Percentiles rank a stretch among this genome's conserved stretches.
phyloP scores from a whole-genome alignment of 2,888 invertebrate species.

The Melanargia galathea region DNA sequence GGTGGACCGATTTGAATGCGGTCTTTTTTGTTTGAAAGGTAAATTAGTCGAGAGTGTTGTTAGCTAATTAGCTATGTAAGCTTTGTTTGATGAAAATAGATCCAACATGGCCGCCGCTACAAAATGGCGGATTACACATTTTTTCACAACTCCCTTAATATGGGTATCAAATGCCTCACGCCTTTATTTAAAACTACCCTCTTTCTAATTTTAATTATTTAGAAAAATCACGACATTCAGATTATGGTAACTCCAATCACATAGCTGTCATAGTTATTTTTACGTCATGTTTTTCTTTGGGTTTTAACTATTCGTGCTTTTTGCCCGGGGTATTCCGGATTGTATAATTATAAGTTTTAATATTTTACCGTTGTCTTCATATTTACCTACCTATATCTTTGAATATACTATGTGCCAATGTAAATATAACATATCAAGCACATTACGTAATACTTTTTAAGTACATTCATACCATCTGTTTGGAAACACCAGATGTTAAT shows the following conservation, averaged over 20 bases:
- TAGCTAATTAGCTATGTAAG: too few relatives aligned
- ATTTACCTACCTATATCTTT: not conserved
- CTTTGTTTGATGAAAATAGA: too few relatives aligned
- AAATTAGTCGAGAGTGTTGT: too few relatives aligned
- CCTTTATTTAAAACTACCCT: too few relatives aligned
- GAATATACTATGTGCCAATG: not conserved
- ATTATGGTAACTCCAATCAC: not conserved
- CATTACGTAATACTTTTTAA: not conserved
- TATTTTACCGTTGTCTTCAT: not conserved
- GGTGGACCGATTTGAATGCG: too few relatives aligned
- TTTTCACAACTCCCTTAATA: too few relatives aligned
- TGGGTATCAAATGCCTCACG: too few relatives aligned
- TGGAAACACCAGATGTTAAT: conserved; percentile 1
- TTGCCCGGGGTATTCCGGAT: conserved; percentile 21
- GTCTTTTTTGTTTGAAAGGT: too few relatives aligned
- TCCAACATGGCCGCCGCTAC: too few relatives aligned
- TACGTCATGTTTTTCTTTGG: conserved; percentile 21
- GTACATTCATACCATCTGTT: conserved; percentile 1
- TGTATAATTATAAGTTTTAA: conserved; percentile 5
- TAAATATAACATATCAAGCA: too few relatives aligned
- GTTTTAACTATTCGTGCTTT: conserved; percentile 18
- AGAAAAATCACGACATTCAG: not conserved
- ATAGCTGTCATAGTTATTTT: not conserved
- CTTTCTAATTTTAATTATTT: too few relatives aligned
- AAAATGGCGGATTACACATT: too few relatives aligned